Percentiles rank a stretch among this genome's conserved stretches.
These are phyloP conservation scores for Cerastis rubricosa DNA, from an alignment of 2,888 invertebrate genomes.

Conservation along the genomic window DNA sequence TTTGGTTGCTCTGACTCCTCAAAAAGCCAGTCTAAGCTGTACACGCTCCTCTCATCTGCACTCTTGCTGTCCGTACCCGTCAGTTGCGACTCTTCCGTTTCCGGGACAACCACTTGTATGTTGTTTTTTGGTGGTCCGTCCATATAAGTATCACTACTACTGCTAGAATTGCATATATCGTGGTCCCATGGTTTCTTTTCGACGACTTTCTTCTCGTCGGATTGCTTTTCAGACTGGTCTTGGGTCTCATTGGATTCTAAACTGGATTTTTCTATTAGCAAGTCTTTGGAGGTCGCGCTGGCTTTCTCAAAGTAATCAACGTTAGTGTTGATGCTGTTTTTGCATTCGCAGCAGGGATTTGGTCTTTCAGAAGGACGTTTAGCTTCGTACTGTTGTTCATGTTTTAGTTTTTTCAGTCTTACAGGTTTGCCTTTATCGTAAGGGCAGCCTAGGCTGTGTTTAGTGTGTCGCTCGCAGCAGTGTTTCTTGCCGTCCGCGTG, in stretches of 20 bases:
- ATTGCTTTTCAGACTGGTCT: constrained; percentile 77
- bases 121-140: constrained; percentile 77
- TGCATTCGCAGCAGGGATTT: constrained; percentile 79
- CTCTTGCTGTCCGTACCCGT: constrained; percentile 82
- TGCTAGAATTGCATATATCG: constrained; percentile 91
- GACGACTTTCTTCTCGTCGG: constrained; percentile 74
- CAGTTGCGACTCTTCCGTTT: constrained; percentile 82
- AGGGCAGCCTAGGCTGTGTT: constrained; percentile 77
- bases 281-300: constrained; percentile 93
- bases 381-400: constrained; percentile 76
- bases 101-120: constrained; percentile 73
- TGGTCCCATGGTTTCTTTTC: constrained; percentile 88
- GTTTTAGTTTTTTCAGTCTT: constrained; percentile 87
- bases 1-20: constrained; percentile 79
- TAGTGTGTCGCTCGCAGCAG: constrained; percentile 81
- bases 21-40: constrained; percentile 88
- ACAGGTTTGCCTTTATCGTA: constrained; percentile 85
- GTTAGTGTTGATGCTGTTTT: constrained; percentile 72
- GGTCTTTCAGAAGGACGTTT: constrained; percentile 77
- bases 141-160: constrained; percentile 90
- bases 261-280: constrained; percentile 91
- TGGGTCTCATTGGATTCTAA: constrained; percentile 88
- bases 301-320: constrained; percentile 91
- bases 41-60: constrained; percentile 86
- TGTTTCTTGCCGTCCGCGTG: constrained; percentile 83